Base-by-base conservation (phyloP, 2,888 invertebrate species). In the Masnerella sp. region DNA sequence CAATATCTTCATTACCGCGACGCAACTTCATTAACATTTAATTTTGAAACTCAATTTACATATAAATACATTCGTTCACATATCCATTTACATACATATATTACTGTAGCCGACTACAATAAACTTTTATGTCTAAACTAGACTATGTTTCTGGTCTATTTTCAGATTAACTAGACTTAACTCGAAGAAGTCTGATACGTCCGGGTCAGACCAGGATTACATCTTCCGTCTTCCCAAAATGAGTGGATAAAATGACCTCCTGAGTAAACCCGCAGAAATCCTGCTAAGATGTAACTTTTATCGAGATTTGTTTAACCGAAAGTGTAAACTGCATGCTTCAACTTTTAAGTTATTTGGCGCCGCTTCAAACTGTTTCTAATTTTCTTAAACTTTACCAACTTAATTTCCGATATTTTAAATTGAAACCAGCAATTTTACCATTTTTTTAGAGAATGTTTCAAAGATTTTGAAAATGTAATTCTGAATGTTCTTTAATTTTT, bases 181-280 rank as follows among this genome's bases (percentile, higher is more conserved):
- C 59, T 64, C 28, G 40, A 70, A 74, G 69, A 59, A 61, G 69
- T 74, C 65, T 70, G 65, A 74, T 65, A 56, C 69, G 61, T 65
- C 56, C 54, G 51, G 70, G 61, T 70, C 70, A 51, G 54, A 52
- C 61, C 65, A 32, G 74, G 74, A 70, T 74, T 74, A 74, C 70
- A 74, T 67, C 65, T 70, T 74, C 58, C 74, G 65, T 67, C 65
- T 74, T 64, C 51, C 56, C 56, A 65, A 74, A 74, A 70, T 70
- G 74, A 65, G 61, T 54, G 43, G 59, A 59, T 74, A 45, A 67
- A 74, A 74, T 74, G 61, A 70, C 65, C 70, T 52, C 18, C 40
- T 32, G 34, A 71, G 75, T 67, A 67, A 75, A 71, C 52, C 22
- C 47, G 25, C 32, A 11, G 56, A 74, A 75, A 67, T 68, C 62